These are phyloP conservation scores for Psammodynastes pulverulentus DNA, from an alignment of 2,113 vertebrate genomes.

Conservation along the genomic window DNA sequence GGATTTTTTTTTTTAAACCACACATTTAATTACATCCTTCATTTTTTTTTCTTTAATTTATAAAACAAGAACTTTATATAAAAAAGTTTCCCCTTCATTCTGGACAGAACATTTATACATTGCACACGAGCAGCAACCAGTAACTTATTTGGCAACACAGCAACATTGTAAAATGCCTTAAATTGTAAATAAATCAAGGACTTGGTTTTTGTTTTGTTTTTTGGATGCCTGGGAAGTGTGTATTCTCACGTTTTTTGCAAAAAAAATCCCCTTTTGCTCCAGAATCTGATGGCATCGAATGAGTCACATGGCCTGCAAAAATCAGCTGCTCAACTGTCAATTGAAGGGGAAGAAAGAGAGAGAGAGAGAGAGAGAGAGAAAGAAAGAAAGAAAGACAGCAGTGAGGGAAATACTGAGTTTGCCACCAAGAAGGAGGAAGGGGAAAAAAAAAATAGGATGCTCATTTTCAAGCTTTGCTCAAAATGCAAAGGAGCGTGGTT, in stretches of 20 bases:
- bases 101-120: conserved; percentile 65
- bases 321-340: conserved; percentile 47
- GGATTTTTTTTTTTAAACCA: conserved; percentile 63
- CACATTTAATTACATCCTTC: conserved; percentile 70
- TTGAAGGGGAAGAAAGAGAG: conserved; percentile 27
- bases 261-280: conserved; percentile 34
- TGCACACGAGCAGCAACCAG: conserved; percentile 64
- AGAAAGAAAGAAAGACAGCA: neutral
- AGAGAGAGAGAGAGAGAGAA: too few species aligned
- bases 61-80: conserved; percentile 76
- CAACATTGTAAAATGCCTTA: conserved; percentile 57
- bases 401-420: conserved; percentile 34
- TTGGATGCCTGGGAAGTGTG: conserved; percentile 51
- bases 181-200: conserved; percentile 55
- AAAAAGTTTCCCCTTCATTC: conserved; percentile 70
- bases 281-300: conserved; percentile 38
- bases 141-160: conserved; percentile 70
- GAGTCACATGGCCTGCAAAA: conserved; percentile 18
- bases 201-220: neutral
- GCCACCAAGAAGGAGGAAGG: neutral
- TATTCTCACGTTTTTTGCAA: conserved; percentile 6
- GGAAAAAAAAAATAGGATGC: neutral
- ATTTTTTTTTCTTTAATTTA: conserved; percentile 76
- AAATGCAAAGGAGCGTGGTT: conserved; percentile 52
- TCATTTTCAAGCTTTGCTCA: conserved; percentile 31